Conservation (phyloP, 2,888 invertebrate genomes). For the Axea sp. region DNA sequence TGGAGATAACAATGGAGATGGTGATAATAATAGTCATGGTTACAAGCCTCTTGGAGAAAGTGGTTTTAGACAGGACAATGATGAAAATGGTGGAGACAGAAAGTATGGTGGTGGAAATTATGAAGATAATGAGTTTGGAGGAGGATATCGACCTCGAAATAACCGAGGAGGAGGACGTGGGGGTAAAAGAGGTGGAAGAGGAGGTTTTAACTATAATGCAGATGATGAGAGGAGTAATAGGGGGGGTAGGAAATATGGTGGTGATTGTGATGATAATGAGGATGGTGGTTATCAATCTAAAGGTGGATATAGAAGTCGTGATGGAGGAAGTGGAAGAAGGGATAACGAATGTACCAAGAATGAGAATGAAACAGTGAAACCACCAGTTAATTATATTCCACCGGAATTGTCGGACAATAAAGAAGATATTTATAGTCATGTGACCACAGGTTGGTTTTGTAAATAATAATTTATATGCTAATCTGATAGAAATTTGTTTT, state of each 20-base stretch:
- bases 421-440: slow-evolving; percentile 84
- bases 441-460: slow-evolving; percentile 81
- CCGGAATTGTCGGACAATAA: slow-evolving; percentile 87
- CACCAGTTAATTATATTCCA: slow-evolving; percentile 81
- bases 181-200: not conserved
- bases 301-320: not conserved
- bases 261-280: not conserved
- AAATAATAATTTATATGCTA: not conserved
- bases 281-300: not conserved
- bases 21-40: no score
- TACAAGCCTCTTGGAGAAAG: no score
- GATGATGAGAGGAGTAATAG: slow-evolving; percentile 69
- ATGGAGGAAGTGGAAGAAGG: not conserved
- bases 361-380: not conserved
- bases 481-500: no score
- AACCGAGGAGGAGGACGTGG: no score
- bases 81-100: no score
- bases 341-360: slow-evolving; percentile 75
- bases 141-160: no score
- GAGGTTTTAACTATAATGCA: slow-evolving; percentile 29
- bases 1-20: no score
- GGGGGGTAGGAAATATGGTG: slow-evolving; percentile 67
- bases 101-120: no score
- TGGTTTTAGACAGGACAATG: no score
- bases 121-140: no score